Evolutionary conservation across 2,888 invertebrate genomes (phyloP), one percentile per base, ranked within the genome.

Genomic region (Tholera decimalis): DNA sequence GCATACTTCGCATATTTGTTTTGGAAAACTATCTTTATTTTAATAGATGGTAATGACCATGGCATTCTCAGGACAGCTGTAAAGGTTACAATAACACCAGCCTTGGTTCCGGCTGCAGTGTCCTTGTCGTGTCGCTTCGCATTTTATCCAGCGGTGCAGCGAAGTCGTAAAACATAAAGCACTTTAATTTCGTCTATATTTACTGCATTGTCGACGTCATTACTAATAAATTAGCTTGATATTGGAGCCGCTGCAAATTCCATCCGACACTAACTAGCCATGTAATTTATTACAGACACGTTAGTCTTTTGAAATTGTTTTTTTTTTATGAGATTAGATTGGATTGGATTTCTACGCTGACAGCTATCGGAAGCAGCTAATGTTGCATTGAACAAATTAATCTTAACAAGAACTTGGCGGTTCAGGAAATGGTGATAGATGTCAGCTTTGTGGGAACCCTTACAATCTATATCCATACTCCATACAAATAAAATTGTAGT

Each of bases 61-160:
- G 77, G 56, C 63, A 76, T 69, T 66, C 67, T 49, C 18, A 43
- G 60, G 70, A 61, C 37, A 24, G 26, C 15, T 53, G 28, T 33
- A 51, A 72, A 68, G 62, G 56, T 64, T 63, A 62, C 49, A 54
- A 41, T 47, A 22, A 46, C 26, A 54, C 35, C 59, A 76, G 72
- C 83, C 79, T 82, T 80, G 54, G 59, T 65, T 69, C 35, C 57
- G 68, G 63, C 72, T 71, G 80, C 74, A 77, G 56, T 76, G 84
- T 82, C 85, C 85, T 85, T 85, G 85, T 47, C 67, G 74, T 79
- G 76, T 62, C 54, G 58, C n/a, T 66, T 55, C 67, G 65, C 77
- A 79, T 73, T 82, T 82, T 71, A 76, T 65, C 53, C 44, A 58
- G n/a, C 56, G 24, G 4, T 71, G 63, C 70, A 69, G 55, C 24